A percentile compares a stretch with the other conserved stretches of the same genome.
Evolutionary conservation across 2,113 vertebrate genomes (phyloP).

Genomic region (Telmatochromis bifrenatus): DNA sequence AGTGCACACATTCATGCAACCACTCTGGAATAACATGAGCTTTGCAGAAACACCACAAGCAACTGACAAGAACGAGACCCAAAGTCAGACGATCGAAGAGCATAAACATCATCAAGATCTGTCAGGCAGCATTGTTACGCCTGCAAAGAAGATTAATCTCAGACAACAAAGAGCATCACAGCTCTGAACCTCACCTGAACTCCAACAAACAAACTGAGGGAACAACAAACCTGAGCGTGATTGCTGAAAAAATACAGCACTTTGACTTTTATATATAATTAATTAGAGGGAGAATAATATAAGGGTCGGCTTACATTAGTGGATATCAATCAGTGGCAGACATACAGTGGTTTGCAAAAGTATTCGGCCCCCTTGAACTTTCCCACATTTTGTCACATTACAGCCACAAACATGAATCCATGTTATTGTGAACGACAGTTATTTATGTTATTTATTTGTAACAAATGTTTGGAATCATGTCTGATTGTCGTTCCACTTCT

Average conservation of each 20-base stretch:
- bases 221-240: not conserved
- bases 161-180: not conserved
- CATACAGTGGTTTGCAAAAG: accelerated
- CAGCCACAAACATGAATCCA: not conserved
- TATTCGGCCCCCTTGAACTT: accelerated
- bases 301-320: not conserved
- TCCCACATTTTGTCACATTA: not conserved
- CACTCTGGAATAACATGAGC: not conserved
- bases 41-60: not conserved
- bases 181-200: not conserved
- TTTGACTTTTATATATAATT: not conserved
- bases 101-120: not conserved
- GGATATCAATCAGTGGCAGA: not conserved
- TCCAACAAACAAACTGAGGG: not conserved
- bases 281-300: not conserved
- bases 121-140: not conserved
- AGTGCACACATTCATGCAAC: not conserved
- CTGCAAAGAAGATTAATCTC: not conserved
- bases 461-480: no score
- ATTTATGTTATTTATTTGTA: no score
- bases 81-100: not conserved
- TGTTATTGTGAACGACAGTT: not conserved
- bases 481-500: no score
- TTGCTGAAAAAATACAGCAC: not conserved
- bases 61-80: not conserved